Conservation (phyloP, 2,797 vertebrate species). For the Amniataba percoides region DNA sequence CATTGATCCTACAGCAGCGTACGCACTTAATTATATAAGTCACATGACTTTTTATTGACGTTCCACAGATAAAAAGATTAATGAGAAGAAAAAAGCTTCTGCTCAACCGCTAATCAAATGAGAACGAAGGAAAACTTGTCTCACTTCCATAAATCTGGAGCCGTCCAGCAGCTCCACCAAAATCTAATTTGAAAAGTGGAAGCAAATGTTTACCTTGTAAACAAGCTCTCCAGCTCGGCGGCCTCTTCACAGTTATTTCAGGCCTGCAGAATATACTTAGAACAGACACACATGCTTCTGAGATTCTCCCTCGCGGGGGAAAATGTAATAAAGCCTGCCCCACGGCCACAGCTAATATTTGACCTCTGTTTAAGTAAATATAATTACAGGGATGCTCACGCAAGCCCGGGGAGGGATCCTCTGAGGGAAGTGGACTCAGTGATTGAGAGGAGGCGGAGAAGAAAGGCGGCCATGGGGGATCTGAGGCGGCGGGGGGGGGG, state of each 20-base stretch:
- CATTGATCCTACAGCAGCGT: too few species aligned
- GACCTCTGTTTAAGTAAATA: slow-evolving; percentile 74
- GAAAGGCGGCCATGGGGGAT: slow-evolving; percentile 13
- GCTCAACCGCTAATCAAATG: neutral
- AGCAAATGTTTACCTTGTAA: slow-evolving; percentile 78
- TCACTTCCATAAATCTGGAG: slow-evolving; percentile 34
- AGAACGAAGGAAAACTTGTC: slow-evolving; percentile 25
- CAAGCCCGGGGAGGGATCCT: slow-evolving; percentile 40
- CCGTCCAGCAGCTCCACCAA: slow-evolving; percentile 38
- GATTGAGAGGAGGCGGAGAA: slow-evolving; percentile 19
- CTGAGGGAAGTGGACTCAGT: slow-evolving; percentile 33
- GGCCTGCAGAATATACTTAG: slow-evolving; percentile 60
- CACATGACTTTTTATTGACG: neutral
- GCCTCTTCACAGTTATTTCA: slow-evolving; percentile 74
- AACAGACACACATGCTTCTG: slow-evolving; percentile 54
- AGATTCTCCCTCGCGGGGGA: slow-evolving; percentile 52
- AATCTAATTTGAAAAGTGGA: slow-evolving; percentile 78
- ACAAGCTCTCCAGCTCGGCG: slow-evolving; percentile 61
- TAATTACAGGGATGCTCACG: slow-evolving; percentile 61
- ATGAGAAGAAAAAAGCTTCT: neutral
- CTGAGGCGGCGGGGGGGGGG: slow-evolving; percentile 6
- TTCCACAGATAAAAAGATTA: neutral
- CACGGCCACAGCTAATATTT: slow-evolving; percentile 71
- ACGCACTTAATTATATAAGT: neutral
- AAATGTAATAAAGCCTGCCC: slow-evolving; percentile 60